Percentiles rank a stretch among this genome's conserved stretches.
phyloP scores from a whole-genome alignment of 1,140 invertebrate genomes.

The Dryas iulia region DNA sequence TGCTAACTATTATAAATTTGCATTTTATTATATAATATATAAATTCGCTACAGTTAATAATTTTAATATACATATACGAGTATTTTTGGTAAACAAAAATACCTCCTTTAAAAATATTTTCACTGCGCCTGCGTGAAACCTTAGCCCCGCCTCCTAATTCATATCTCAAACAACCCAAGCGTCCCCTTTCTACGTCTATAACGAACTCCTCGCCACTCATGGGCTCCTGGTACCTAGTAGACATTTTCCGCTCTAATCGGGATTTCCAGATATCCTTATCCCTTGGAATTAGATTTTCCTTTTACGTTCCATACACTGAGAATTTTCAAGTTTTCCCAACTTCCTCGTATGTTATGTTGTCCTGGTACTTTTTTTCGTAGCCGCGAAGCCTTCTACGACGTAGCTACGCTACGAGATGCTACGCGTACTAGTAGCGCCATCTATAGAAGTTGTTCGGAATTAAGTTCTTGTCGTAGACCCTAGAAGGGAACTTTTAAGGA shows the following conservation, averaged over 20 bases:
- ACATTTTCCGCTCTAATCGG: conserved; percentile 78
- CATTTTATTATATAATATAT: too few relatives aligned
- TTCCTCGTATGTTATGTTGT: conserved; percentile 37
- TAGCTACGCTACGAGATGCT: conserved; percentile 36
- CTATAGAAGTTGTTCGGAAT: not conserved
- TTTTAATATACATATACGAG: too few relatives aligned
- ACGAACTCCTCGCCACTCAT: conserved; percentile 34
- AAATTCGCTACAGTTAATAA: too few relatives aligned
- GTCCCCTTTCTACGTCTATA: conserved; percentile 32
- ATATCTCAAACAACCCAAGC: conserved; percentile 27
- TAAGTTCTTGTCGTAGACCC: too few relatives aligned
- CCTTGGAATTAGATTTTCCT: conserved; percentile 61
- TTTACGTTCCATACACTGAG: conserved; percentile 40
- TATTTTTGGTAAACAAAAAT: too few relatives aligned
- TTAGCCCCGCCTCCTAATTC: conserved; percentile 41
- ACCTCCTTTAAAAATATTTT: not conserved
- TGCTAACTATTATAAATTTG: too few relatives aligned
- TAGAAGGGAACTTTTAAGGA: not conserved
- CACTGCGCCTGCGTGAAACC: conserved; percentile 57
- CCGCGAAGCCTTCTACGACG: conserved; percentile 46
- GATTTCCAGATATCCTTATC: conserved; percentile 66
- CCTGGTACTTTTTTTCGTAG: conserved; percentile 49
- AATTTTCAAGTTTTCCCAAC: conserved; percentile 34
- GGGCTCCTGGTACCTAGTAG: conserved; percentile 65
- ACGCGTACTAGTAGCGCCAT: conserved; percentile 17